Percentiles rank a stretch among this genome's conserved stretches.
phyloP scores from a whole-genome alignment of 2,113 vertebrate species.

The Columbina picui region DNA sequence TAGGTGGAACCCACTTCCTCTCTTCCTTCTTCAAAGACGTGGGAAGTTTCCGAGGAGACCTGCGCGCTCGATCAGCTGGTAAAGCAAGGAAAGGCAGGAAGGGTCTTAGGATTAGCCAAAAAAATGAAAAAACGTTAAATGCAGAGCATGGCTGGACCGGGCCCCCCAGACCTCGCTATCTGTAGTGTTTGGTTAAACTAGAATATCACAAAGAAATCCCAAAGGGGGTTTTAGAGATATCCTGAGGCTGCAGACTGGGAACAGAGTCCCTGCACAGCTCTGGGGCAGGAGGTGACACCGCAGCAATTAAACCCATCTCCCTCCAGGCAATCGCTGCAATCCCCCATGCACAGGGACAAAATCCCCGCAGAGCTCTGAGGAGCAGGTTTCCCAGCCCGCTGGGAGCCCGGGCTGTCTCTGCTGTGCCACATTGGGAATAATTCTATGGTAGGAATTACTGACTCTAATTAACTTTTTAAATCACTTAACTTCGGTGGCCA shows the following conservation, averaged over 20 bases:
- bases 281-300: not conserved
- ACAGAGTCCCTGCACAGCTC: not conserved
- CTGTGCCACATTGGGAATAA: not conserved
- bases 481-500: not conserved
- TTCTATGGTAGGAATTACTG: not conserved
- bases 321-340: not conserved
- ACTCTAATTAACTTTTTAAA: not conserved
- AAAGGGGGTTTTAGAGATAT: not conserved
- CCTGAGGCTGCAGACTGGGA: not conserved
- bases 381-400: not conserved
- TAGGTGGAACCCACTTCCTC: slow-evolving; percentile 95
- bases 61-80: slow-evolving; percentile 90
- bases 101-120: not conserved
- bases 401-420: not conserved
- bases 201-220: not conserved
- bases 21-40: slow-evolving; percentile 93
- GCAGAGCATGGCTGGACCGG: not conserved
- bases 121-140: not conserved
- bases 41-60: slow-evolving; percentile 93
- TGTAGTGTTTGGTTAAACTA: not conserved
- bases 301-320: not conserved
- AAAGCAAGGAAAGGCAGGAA: not conserved
- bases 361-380: fast-evolving
- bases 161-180: not conserved
- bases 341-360: not conserved